Percentiles rank a stretch among this genome's conserved stretches.
These are phyloP conservation scores for Myocastor coypus DNA, from an alignment of 2,113 vertebrate genomes.

Conservation along the genomic window DNA sequence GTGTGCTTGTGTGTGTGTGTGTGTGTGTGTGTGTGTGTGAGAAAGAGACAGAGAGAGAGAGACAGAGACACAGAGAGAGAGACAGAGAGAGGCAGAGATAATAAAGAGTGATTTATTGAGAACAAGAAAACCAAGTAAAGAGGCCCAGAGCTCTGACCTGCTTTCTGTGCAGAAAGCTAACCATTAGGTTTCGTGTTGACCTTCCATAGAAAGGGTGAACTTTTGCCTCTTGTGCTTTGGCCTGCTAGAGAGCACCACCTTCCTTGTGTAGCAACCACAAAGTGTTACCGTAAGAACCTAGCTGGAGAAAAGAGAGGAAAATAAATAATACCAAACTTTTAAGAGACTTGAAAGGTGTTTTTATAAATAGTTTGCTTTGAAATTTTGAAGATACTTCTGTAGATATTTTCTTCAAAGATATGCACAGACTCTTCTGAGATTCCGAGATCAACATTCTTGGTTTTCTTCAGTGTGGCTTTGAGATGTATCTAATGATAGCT, in stretches of 20 bases:
- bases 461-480: background rate
- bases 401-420: conserved; percentile 13
- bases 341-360: background rate
- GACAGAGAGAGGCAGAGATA: no score
- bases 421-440: background rate
- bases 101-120: background rate
- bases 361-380: conserved; percentile 18
- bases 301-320: background rate
- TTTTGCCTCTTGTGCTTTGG: background rate
- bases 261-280: background rate
- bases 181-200: background rate
- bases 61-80: no score
- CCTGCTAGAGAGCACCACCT: background rate
- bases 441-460: background rate
- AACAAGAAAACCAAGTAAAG: conserved; percentile 54
- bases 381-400: background rate
- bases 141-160: background rate
- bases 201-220: background rate
- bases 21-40: no score
- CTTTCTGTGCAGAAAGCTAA: background rate
- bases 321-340: background rate
- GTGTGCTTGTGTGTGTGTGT: background rate
- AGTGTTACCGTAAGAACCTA: background rate
- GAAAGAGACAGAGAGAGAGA: no score
- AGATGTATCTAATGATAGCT: background rate